Base-by-base conservation (phyloP, 2,797 vertebrate genomes). In the Thunnus albacares region DNA sequence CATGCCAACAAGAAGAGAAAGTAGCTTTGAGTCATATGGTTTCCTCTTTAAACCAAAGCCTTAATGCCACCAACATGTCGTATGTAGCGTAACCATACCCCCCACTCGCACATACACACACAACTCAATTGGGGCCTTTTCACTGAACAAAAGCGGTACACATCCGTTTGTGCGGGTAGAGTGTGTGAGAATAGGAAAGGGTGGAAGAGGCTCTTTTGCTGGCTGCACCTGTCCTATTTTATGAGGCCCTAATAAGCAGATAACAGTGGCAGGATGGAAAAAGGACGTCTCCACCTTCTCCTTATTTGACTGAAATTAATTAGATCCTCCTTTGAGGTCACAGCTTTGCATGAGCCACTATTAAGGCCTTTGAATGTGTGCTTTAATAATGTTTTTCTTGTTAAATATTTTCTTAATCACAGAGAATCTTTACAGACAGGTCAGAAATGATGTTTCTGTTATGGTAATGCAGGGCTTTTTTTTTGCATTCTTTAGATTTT, bases 161-260 rank as follows among this genome's bases (percentile, higher is more conserved):
- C 91, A 93, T 94, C 87, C 84, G 76, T 93, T 94, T 91, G 87
- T 93, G 83, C 71, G 60, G 75, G 67, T 81, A 33, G 86, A 83
- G 88, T 82, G 88, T 91, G 90, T 77, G 86, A 92, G 92, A 89
- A 92, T 90, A 84, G 87, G 76, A 51, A 90, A 72, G 87, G 78
- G 80, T 81, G 88, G 88, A 85, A 79, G 88, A 90, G 89, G 85
- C 89, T 92, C 83, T 90, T 88, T 92, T 90, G 87, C 75, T 77
- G 75, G 73, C 86, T 95, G 95, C 95, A 96, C 95, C 96, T 96
- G 96, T 95, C 94, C 91, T 86, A 79, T 85, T 93, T 95, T 94
- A 96, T 90, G 89, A 95, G 93, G 83, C 86, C 85, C 88, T 96
- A 96, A 96, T 94, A 94, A 94, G 94, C 79, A 91, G 82, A 91